Percentiles rank a stretch among this genome's conserved stretches.
phyloP scores from a whole-genome alignment of 2,888 invertebrate genomes.

The Taenaris catops region DNA sequence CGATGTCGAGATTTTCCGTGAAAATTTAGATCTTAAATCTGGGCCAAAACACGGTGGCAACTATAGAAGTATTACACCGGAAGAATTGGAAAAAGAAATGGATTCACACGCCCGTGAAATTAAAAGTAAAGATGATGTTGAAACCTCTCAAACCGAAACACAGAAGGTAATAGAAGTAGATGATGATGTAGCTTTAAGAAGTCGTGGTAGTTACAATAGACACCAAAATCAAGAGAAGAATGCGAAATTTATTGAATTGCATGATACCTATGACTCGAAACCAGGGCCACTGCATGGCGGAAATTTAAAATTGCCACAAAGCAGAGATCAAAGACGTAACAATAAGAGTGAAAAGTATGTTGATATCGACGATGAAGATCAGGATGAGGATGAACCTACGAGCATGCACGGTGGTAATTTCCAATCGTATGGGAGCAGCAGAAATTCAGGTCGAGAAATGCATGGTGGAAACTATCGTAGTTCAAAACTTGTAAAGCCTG shows the following conservation, averaged over 20 bases:
- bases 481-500: slow-evolving; percentile 41
- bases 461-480: slow-evolving; percentile 70
- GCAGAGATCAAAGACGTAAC: slow-evolving; percentile 27
- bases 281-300: slow-evolving; percentile 42
- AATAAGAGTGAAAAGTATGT: slow-evolving; percentile 45
- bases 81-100: slow-evolving; percentile 29
- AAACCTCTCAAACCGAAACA: slow-evolving; percentile 48
- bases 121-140: slow-evolving; percentile 35
- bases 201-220: slow-evolving; percentile 2
- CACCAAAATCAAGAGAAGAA: slow-evolving; percentile 25
- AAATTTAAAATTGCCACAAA: slow-evolving; percentile 36
- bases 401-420: slow-evolving; percentile 38
- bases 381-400: slow-evolving; percentile 34
- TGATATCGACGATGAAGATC: slow-evolving; percentile 45
- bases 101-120: slow-evolving; percentile 2
- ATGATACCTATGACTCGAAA: slow-evolving; percentile 26
- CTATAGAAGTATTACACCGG: slow-evolving; percentile 44
- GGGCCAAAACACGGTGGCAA: slow-evolving; percentile 70
- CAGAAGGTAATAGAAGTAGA: slow-evolving; percentile 10
- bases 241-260: slow-evolving; percentile 42
- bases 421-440: slow-evolving; percentile 36
- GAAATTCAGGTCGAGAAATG: slow-evolving; percentile 35
- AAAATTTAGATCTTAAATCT: slow-evolving; percentile 45
- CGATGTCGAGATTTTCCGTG: slow-evolving; percentile 64
- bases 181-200: slow-evolving; percentile 3